Percentiles rank a stretch among this genome's conserved stretches.
phyloP scores from a whole-genome alignment of 2,113 vertebrate genomes.

The Chloropsis hardwickii region DNA sequence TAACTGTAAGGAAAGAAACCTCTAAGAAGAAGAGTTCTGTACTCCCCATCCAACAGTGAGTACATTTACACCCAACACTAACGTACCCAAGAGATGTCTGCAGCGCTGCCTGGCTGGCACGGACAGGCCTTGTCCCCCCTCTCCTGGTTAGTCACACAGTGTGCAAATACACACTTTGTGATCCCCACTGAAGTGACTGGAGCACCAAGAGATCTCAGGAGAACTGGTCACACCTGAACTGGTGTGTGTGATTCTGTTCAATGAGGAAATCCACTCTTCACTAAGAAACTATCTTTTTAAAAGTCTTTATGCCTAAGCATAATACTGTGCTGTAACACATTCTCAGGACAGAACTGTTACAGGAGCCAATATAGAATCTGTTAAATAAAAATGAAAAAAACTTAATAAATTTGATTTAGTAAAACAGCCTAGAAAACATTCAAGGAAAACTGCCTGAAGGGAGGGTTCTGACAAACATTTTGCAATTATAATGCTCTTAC shows the following conservation, averaged over 20 bases:
- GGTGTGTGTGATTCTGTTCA: not conserved
- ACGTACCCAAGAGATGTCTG: fast-evolving
- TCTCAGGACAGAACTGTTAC: not conserved
- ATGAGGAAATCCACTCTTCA: not conserved
- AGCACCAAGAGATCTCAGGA: not conserved
- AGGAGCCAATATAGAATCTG: not conserved
- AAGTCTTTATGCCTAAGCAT: not conserved
- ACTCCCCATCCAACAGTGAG: not conserved
- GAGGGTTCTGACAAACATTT: not conserved
- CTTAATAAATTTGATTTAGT: not conserved
- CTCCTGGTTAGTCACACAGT: not conserved
- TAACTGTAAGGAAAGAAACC: not conserved
- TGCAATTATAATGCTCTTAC: not conserved
- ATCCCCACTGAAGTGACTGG: not conserved
- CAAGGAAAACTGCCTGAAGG: not conserved
- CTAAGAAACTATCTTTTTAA: not conserved
- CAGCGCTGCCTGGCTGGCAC: not conserved
- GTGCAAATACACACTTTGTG: not conserved
- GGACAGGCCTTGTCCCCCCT: not conserved
- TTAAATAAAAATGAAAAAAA: not conserved
- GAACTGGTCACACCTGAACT: not conserved
- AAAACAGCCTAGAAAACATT: not conserved
- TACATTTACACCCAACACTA: not conserved
- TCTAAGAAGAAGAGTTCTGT: not conserved
- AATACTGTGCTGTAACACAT: not conserved